These are phyloP conservation scores for Argyresthia albistria DNA, from an alignment of 2,888 invertebrate genomes.

Conservation along the genomic window DNA sequence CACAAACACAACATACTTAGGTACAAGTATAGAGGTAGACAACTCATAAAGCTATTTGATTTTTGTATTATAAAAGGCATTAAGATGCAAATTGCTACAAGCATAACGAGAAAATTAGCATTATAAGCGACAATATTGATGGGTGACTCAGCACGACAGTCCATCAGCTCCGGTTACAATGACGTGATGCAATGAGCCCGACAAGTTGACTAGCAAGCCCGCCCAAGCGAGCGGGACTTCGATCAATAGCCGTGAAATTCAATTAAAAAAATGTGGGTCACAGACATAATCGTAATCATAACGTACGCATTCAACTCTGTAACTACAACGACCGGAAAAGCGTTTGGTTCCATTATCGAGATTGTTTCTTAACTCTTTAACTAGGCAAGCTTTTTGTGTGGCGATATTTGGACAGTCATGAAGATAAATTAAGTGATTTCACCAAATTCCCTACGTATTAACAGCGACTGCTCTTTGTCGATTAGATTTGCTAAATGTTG, in stretches of 20 bases:
- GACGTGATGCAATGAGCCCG: constrained; percentile 46
- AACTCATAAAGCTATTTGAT: too few relatives aligned
- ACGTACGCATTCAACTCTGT: neutral
- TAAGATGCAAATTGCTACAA: constrained; percentile 67
- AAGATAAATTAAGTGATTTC: neutral
- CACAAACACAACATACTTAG: too few relatives aligned
- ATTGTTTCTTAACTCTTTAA: neutral
- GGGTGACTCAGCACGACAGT: constrained; percentile 58
- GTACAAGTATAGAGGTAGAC: too few relatives aligned
- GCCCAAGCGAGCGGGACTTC: constrained; percentile 43
- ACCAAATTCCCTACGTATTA: too few relatives aligned
- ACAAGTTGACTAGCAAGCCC: constrained; percentile 51
- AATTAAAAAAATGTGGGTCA: constrained; percentile 49
- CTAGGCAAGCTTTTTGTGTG: neutral
- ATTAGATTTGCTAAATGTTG: too few relatives aligned
- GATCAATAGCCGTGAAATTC: constrained; percentile 60
- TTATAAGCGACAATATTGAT: constrained; percentile 62
- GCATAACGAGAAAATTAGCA: constrained; percentile 65
- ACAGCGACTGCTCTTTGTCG: too few relatives aligned
- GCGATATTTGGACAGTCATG: neutral
- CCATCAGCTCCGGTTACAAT: constrained; percentile 48
- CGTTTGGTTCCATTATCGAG: neutral
- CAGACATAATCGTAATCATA: constrained; percentile 2
- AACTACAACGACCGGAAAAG: constrained; percentile 1
- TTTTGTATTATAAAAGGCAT: constrained; percentile 32